phyloP scores from a whole-genome alignment of 2,888 invertebrate species.

The Kryphioiulus occultus region DNA sequence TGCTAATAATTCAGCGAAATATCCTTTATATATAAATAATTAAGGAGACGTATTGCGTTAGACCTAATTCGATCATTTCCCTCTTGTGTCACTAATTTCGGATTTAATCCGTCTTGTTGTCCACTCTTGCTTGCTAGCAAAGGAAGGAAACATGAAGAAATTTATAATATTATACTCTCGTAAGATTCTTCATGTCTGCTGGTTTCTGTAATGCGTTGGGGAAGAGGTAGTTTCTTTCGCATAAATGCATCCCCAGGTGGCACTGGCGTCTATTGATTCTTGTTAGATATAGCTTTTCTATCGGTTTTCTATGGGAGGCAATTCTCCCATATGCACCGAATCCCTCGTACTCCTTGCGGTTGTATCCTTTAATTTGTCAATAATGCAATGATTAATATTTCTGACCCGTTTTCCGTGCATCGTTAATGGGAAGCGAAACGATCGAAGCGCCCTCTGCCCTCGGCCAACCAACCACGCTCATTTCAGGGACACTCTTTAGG shows the following conservation, averaged over 20 bases:
- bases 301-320: not conserved
- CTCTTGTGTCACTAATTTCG: not conserved
- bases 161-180: not conserved
- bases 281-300: not conserved
- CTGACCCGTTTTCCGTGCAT: not conserved
- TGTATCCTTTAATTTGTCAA: not conserved
- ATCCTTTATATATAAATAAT: not conserved
- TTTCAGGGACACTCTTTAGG: no score
- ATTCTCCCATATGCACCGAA: not conserved
- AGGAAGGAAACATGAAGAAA: not conserved
- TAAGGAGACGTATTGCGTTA: not conserved
- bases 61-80: not conserved
- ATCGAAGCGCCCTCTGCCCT: not conserved
- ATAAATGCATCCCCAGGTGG: not conserved
- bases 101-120: not conserved
- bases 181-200: not conserved
- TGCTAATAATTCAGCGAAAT: conserved; percentile 19
- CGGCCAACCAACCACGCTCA: not conserved
- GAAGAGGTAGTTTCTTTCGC: no score
- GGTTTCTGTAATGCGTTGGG: no score
- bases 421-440: not conserved
- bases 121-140: not conserved
- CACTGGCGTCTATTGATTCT: not conserved
- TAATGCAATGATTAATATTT: not conserved
- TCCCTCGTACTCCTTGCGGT: not conserved